These are phyloP conservation scores for Arge pagana DNA, from an alignment of 2,888 invertebrate genomes.

Conservation along the genomic window DNA sequence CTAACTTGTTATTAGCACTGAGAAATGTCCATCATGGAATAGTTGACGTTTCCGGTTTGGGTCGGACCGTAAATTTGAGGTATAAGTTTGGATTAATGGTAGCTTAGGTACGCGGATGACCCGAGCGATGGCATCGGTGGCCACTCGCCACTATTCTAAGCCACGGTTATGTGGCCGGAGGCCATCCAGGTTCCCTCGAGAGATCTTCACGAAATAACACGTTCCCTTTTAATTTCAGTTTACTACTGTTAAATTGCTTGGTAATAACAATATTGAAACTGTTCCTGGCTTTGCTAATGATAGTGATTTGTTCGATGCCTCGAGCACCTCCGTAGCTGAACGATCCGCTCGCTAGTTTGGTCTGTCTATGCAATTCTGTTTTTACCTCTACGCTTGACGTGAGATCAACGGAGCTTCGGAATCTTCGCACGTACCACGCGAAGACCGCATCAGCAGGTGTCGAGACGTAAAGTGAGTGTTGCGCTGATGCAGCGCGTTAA, in stretches of 20 bases:
- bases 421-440: neutral
- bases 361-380: neutral
- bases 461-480: neutral
- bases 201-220: constrained; percentile 41
- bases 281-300: constrained; percentile 37
- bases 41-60: too few relatives aligned
- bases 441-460: neutral
- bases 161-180: constrained; percentile 29
- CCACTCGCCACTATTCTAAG: too few relatives aligned
- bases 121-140: too few relatives aligned
- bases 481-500: too few relatives aligned
- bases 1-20: too few relatives aligned
- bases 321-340: constrained; percentile 1
- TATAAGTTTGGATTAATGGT: too few relatives aligned
- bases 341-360: too few relatives aligned
- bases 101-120: too few relatives aligned
- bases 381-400: neutral
- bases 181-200: constrained; percentile 24
- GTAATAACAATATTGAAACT: constrained; percentile 48
- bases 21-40: too few relatives aligned
- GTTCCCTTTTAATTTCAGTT: constrained; percentile 51
- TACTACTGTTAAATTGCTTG: constrained; percentile 54
- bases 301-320: constrained; percentile 38
- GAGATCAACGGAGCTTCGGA: neutral
- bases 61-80: too few relatives aligned